Percentiles rank a stretch among this genome's conserved stretches.
Evolutionary conservation across 1,140 invertebrate species (phyloP).

Genomic region (Calephelis virginiensis): DNA sequence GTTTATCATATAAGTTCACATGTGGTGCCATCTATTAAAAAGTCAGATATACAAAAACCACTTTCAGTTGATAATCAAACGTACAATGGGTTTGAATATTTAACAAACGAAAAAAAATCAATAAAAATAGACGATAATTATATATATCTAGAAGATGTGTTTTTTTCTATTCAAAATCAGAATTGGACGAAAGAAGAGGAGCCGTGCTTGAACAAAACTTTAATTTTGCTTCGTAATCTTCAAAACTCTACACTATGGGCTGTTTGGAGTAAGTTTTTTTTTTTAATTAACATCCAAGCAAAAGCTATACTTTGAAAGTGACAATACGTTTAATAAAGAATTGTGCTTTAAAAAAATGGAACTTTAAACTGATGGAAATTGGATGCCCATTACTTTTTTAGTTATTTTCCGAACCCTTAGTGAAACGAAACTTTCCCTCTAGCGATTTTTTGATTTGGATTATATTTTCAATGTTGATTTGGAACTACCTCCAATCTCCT

Average conservation of each 20-base stretch:
- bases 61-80: slow-evolving; percentile 20
- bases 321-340: no score
- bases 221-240: slow-evolving; percentile 45
- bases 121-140: slow-evolving; percentile 34
- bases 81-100: slow-evolving; percentile 15
- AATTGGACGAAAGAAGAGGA: slow-evolving; percentile 58
- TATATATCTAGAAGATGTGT: slow-evolving; percentile 61
- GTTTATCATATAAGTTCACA: slow-evolving; percentile 24
- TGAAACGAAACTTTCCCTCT: no score
- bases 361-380: no score
- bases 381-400: no score
- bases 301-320: no score
- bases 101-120: slow-evolving; percentile 22
- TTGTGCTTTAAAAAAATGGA: no score
- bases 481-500: no score
- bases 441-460: no score
- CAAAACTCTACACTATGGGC: slow-evolving; percentile 68
- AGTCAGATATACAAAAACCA: slow-evolving; percentile 27
- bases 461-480: no score
- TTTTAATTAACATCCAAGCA: background rate
- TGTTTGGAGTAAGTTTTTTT: slow-evolving; percentile 59
- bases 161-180: slow-evolving; percentile 50
- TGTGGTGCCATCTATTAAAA: slow-evolving; percentile 32
- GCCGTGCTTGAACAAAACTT: slow-evolving; percentile 53
- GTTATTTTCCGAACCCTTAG: no score